Evolutionary conservation across 53 echinoderm and acorn worm genomes (phyloP).

Genomic region (Paracentrotus lividus): DNA sequence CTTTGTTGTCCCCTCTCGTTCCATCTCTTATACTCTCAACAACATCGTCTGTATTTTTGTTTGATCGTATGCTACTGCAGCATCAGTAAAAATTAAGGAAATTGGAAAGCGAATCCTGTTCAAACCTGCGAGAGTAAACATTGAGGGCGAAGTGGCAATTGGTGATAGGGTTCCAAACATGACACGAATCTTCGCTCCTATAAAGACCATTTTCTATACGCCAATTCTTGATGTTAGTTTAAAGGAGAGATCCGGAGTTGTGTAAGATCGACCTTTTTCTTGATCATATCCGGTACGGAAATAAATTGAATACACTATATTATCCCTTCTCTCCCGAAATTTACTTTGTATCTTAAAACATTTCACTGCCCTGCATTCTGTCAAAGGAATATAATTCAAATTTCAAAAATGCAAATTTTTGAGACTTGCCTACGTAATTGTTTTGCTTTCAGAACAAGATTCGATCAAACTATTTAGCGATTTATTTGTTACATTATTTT

Average conservation of each 20-base stretch:
- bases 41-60: conserved; percentile 60
- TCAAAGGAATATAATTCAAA: no score
- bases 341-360: no score
- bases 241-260: neutral
- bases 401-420: no score
- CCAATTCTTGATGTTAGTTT: conserved; percentile 1
- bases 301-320: no score
- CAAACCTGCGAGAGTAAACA: conserved; percentile 59
- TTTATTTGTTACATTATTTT: no score
- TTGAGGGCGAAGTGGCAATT: conserved; percentile 40
- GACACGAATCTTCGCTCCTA: conserved; percentile 55
- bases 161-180: conserved; percentile 55
- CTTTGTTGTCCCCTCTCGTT: neutral
- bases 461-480: no score
- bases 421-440: no score
- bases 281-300: no score
- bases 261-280: no score
- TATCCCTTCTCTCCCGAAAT: no score
- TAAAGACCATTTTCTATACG: neutral
- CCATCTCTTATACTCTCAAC: neutral
- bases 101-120: conserved; percentile 65
- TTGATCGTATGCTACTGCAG: conserved; percentile 34
- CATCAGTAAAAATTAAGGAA: conserved; percentile 51
- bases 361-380: no score
- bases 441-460: no score